Evolutionary conservation across 2,113 vertebrate genomes (phyloP).

Genomic region (Syngnathus typhle): DNA sequence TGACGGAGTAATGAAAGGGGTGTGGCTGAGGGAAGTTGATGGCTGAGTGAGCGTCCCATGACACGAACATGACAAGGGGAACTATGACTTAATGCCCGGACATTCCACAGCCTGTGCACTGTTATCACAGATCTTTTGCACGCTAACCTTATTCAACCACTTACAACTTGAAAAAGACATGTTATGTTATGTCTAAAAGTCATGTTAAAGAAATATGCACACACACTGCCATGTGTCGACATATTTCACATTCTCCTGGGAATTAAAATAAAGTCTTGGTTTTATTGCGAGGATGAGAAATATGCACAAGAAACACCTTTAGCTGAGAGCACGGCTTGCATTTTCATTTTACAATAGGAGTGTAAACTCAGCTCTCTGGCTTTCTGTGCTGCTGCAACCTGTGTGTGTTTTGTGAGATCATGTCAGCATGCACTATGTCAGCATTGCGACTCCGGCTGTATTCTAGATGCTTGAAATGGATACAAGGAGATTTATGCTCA

Average conservation of each 20-base stretch:
- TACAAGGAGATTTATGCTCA: background rate
- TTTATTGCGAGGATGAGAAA: background rate
- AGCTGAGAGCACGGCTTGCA: background rate
- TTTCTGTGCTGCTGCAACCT: background rate
- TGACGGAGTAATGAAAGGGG: no score
- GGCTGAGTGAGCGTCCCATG: no score
- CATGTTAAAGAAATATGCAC: background rate
- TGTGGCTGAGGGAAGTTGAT: no score
- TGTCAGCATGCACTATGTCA: background rate
- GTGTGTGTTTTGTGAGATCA: constrained; percentile 2
- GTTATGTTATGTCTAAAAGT: background rate
- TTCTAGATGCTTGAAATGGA: background rate
- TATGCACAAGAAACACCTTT: background rate
- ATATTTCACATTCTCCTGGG: background rate
- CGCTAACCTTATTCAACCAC: no score
- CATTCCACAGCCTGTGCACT: no score
- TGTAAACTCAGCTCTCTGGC: background rate
- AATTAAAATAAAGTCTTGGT: background rate
- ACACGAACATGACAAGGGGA: no score
- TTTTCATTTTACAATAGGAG: background rate
- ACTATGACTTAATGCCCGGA: no score
- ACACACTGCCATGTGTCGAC: background rate
- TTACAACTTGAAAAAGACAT: background rate
- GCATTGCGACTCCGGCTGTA: background rate
- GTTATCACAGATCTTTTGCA: no score